phyloP scores from a whole-genome alignment of 2,113 vertebrate species.

The Anser cygnoides region DNA sequence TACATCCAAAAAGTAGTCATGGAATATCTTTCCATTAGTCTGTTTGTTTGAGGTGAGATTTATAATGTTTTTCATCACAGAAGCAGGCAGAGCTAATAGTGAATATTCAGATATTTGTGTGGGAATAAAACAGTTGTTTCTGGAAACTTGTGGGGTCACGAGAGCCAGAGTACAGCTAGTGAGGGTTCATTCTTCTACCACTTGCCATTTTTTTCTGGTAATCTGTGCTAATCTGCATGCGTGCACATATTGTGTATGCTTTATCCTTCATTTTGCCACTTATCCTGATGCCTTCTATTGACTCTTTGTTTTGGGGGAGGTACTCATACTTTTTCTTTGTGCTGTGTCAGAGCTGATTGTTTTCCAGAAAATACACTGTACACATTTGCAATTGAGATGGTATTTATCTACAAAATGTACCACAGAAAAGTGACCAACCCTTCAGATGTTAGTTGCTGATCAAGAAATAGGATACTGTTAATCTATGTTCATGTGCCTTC shows the following conservation, averaged over 20 bases:
- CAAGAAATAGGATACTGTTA: background rate
- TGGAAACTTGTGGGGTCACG: background rate
- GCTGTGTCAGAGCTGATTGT: background rate
- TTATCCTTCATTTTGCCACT: background rate
- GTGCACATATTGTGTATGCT: background rate
- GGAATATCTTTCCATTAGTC: background rate
- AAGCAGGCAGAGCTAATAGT: background rate
- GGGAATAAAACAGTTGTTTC: background rate
- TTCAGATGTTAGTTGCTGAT: background rate
- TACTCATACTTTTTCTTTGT: background rate
- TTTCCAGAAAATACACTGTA: background rate
- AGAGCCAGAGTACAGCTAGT: background rate
- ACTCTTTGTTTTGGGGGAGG: background rate
- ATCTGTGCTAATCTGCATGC: background rate
- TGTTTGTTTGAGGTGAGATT: background rate
- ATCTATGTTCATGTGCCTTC: background rate
- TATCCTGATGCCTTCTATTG: background rate
- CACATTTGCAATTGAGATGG: background rate
- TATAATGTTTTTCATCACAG: background rate
- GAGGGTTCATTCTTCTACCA: background rate
- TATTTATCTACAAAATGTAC: background rate
- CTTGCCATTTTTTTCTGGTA: background rate
- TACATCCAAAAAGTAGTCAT: background rate
- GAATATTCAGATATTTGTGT: background rate
- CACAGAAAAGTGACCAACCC: background rate